Conservation (phyloP, 2,113 vertebrate genomes). For the Xiphophorus maculatus region DNA sequence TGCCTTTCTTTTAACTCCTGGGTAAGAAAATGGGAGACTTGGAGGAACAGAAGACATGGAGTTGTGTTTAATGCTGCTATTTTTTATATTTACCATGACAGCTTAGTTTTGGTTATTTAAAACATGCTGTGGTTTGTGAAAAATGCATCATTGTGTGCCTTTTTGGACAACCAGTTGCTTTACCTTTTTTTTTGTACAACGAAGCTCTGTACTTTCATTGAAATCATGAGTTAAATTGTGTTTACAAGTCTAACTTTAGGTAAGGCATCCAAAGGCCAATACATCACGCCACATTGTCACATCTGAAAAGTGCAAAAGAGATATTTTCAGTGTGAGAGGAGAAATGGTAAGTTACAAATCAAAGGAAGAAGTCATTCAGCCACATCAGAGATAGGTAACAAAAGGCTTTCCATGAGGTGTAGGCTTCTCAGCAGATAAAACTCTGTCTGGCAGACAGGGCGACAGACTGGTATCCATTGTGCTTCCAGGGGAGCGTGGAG, state of each 20-base stretch:
- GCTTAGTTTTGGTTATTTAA: constrained; percentile 1
- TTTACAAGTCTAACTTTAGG: constrained; percentile 16
- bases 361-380: constrained; percentile 75
- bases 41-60: constrained; percentile 56
- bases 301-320: constrained; percentile 63
- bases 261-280: constrained; percentile 35
- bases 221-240: constrained; percentile 6
- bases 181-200: neutral
- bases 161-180: neutral
- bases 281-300: constrained; percentile 62
- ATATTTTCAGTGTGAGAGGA: constrained; percentile 65
- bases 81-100: constrained; percentile 10
- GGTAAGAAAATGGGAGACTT: constrained; percentile 44
- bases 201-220: neutral
- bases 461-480: constrained; percentile 75
- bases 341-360: constrained; percentile 77
- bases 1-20: constrained; percentile 66
- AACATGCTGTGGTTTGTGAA: constrained; percentile 4
- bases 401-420: constrained; percentile 73
- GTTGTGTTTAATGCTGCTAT: constrained; percentile 32
- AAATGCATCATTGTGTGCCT: neutral
- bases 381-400: constrained; percentile 76
- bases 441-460: constrained; percentile 75
- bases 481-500: constrained; percentile 72
- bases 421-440: constrained; percentile 81